phyloP scores from a whole-genome alignment of 2,888 invertebrate genomes.

The Synergus japonicus region DNA sequence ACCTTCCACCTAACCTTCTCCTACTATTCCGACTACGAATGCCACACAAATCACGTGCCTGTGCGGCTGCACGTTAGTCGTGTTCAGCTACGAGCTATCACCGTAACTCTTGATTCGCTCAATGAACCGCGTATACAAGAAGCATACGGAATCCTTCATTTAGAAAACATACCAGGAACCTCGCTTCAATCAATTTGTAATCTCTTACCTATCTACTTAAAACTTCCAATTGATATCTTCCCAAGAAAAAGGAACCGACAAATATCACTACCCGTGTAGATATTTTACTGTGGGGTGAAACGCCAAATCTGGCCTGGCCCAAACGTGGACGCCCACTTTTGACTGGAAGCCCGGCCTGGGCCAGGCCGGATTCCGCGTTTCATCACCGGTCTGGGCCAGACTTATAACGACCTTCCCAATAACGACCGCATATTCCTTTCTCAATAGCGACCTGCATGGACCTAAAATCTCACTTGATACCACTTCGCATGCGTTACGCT shows the following conservation, averaged over 20 bases:
- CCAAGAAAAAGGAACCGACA: background rate
- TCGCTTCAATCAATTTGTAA: background rate
- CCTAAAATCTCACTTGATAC: too few species aligned
- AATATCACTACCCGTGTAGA: too few species aligned
- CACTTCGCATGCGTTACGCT: too few species aligned
- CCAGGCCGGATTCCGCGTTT: too few species aligned
- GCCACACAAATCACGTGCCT: slow-evolving; percentile 50
- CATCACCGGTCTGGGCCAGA: too few species aligned
- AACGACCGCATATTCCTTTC: too few species aligned
- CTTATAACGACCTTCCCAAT: too few species aligned
- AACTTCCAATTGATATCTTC: background rate
- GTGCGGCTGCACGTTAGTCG: slow-evolving; percentile 33
- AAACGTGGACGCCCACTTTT: too few species aligned
- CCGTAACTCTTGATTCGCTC: slow-evolving; percentile 47
- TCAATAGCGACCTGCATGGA: too few species aligned
- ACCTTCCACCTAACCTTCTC: slow-evolving; percentile 46
- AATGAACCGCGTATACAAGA: background rate
- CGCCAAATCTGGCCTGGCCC: too few species aligned
- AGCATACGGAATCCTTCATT: background rate
- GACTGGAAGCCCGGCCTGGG: too few species aligned
- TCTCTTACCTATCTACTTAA: background rate
- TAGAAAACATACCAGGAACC: slow-evolving; percentile 2
- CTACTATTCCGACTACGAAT: slow-evolving; percentile 42
- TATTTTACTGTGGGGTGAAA: too few species aligned
- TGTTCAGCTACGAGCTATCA: slow-evolving; percentile 44